These are phyloP conservation scores for Leptopilina boulardi DNA, from an alignment of 1,140 invertebrate genomes.

Conservation along the genomic window DNA sequence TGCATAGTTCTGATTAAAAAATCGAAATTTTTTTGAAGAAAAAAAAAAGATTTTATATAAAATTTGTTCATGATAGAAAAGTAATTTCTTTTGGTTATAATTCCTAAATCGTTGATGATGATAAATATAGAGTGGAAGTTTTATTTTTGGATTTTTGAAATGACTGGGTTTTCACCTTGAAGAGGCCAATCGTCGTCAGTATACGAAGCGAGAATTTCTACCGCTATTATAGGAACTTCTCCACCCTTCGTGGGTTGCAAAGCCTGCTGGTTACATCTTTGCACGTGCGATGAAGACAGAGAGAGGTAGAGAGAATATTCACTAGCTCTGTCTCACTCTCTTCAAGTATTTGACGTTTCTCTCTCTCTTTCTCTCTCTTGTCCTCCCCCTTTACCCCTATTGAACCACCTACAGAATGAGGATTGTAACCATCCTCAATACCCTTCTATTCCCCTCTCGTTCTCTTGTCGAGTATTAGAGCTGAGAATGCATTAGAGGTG, in stretches of 20 bases:
- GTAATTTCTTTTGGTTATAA: not conserved
- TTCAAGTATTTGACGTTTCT: constrained; percentile 50
- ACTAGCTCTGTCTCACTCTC: constrained; percentile 19
- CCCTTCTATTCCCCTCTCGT: constrained; percentile 40
- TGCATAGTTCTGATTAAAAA: no score
- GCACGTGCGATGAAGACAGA: constrained; percentile 65
- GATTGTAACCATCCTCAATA: constrained; percentile 39
- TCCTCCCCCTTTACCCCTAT: not conserved
- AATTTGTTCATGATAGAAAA: not conserved
- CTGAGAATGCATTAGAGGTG: constrained; percentile 68
- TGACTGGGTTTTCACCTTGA: constrained; percentile 47
- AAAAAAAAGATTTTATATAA: no score
- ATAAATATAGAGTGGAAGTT: not conserved
- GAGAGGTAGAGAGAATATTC: constrained; percentile 38
- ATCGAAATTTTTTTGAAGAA: no score
- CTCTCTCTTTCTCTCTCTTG: constrained; percentile 8
- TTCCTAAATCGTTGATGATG: not conserved
- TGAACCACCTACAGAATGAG: not conserved
- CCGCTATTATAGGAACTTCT: constrained; percentile 57
- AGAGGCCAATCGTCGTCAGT: constrained; percentile 46
- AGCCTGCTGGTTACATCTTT: constrained; percentile 59
- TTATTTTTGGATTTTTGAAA: not conserved
- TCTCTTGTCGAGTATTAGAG: constrained; percentile 64
- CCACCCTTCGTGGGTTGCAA: constrained; percentile 45
- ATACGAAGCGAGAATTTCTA: constrained; percentile 53